Conservation (phyloP, 64 coral and sea anemone genomes). For the Catalaphyllia jardinei region DNA sequence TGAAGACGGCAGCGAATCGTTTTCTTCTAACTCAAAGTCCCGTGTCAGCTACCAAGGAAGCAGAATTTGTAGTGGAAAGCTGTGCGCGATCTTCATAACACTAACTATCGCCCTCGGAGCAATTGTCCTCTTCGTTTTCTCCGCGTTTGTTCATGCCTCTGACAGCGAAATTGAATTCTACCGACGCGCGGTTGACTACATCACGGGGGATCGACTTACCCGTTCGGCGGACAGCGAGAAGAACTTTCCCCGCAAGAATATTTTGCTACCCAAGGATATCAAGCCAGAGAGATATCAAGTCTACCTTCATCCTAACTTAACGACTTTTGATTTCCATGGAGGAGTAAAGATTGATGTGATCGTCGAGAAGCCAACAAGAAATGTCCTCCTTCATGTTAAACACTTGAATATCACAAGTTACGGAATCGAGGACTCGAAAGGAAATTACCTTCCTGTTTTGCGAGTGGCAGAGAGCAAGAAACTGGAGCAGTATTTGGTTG, state of each 20-base stretch:
- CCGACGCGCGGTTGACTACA: conserved; percentile 8
- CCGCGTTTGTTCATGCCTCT: conserved; percentile 25
- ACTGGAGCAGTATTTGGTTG: conserved; percentile 87
- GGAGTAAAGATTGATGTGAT: conserved; percentile 59
- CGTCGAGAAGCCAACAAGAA: conserved; percentile 51
- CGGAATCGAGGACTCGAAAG: conserved; percentile 50
- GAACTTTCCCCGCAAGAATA: conserved; percentile 77
- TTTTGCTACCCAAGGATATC: conserved; percentile 81
- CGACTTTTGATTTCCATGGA: conserved; percentile 75
- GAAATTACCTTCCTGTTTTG: conserved; percentile 53
- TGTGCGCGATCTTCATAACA: conserved; percentile 24
- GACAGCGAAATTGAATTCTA: conserved; percentile 46
- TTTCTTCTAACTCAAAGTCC: conserved; percentile 11
- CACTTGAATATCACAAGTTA: conserved; percentile 69
- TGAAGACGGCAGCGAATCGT: conserved; percentile 13
- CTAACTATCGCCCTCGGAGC: conserved; percentile 26
- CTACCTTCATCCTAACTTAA: conserved; percentile 70
- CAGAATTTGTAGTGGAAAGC: conserved; percentile 17
- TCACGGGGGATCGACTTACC: conserved; percentile 32
- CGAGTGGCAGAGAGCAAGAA: conserved; percentile 68
- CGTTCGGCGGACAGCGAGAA: conserved; percentile 13
- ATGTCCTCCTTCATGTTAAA: conserved; percentile 77
- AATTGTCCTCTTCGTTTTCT: conserved; percentile 15
- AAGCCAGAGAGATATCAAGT: conserved; percentile 71
- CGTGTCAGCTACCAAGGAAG: conserved; percentile 26